Conservation (phyloP, 2,797 vertebrate species). For the Crenichthys baileyi region DNA sequence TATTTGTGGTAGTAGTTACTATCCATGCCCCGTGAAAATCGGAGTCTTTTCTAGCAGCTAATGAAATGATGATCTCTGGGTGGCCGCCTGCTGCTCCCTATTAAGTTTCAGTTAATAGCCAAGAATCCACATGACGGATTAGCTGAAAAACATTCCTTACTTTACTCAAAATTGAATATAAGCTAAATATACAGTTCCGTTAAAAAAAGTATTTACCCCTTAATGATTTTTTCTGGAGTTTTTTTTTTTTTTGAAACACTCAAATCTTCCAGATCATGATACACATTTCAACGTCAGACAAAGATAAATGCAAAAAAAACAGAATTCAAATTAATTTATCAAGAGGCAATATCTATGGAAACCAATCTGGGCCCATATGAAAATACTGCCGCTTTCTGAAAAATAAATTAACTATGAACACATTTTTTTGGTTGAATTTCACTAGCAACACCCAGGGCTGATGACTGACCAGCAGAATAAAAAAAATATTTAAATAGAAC, state of each 20-base stretch:
- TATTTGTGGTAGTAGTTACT: slow-evolving; percentile 76
- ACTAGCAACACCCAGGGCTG: no score
- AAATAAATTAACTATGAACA: no score
- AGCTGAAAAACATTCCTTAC: neutral
- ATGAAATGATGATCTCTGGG: slow-evolving; percentile 75
- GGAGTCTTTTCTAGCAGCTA: slow-evolving; percentile 65
- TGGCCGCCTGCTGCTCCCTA: slow-evolving; percentile 66
- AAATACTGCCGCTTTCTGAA: no score
- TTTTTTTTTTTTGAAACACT: neutral
- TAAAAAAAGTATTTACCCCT: neutral
- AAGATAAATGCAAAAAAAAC: no score
- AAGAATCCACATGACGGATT: slow-evolving; percentile 45
- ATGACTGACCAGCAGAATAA: no score
- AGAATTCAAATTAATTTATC: neutral
- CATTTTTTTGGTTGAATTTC: no score
- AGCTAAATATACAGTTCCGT: neutral
- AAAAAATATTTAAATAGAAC: no score
- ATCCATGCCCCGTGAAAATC: slow-evolving; percentile 74
- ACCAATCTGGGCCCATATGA: no score
- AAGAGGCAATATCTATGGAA: neutral
- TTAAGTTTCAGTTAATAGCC: slow-evolving; percentile 73
- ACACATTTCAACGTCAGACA: neutral
- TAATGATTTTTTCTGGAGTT: neutral
- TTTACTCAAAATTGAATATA: neutral
- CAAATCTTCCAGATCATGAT: neutral